A percentile compares a stretch with the other conserved stretches of the same genome.
These are phyloP conservation scores for Alouatta palliata DNA, from an alignment of 2,113 vertebrate genomes.

Conservation along the genomic window DNA sequence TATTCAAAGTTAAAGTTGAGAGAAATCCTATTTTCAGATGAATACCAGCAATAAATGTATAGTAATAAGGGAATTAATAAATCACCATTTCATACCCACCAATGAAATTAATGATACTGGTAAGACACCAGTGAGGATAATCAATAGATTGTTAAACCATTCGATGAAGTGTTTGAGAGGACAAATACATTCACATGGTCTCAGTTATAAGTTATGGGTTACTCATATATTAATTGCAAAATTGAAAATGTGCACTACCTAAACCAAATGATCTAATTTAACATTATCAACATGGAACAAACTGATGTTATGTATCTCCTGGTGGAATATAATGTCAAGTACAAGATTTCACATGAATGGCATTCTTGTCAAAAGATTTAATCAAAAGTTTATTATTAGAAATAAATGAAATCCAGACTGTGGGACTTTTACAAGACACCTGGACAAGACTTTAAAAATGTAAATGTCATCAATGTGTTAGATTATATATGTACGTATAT, in stretches of 20 bases:
- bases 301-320: not conserved
- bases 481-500: not conserved
- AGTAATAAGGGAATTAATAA: not conserved
- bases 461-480: not conserved
- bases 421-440: not conserved
- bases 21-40: not conserved
- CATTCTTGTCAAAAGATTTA: not conserved
- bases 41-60: not conserved
- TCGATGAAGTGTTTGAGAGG: not conserved
- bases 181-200: not conserved
- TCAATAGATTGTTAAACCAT: not conserved
- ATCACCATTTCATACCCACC: not conserved
- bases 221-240: not conserved
- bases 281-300: not conserved
- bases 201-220: not conserved
- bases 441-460: not conserved
- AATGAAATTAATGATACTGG: not conserved
- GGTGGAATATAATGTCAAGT: not conserved
- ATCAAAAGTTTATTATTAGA: not conserved
- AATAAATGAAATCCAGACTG: not conserved
- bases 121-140: not conserved
- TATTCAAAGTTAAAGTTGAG: not conserved
- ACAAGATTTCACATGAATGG: not conserved
- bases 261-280: not conserved
- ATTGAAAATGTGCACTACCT: not conserved